Evolutionary conservation across 2,888 invertebrate genomes (phyloP), one percentile per base, ranked within the genome.

Genomic region (Bedellia somnulentella): DNA sequence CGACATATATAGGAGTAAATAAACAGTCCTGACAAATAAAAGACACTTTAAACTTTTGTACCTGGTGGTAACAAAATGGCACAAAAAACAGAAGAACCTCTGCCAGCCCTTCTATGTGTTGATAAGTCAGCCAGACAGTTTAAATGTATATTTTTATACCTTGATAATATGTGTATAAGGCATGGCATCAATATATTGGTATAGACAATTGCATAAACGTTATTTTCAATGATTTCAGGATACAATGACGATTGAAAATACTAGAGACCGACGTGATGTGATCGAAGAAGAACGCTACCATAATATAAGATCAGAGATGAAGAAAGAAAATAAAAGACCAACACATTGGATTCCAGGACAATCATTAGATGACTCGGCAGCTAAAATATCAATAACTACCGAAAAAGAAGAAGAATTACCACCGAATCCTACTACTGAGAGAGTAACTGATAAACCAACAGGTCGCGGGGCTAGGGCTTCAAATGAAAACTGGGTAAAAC

Each of bases 401-500:
- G 37, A 40, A 4, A 58, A 67, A 4, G 48, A 47, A 0, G 60
- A 60, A 30, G 60, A 66, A 29, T 32, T 59, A 15, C 52, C 57
- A 3, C 33, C 59, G 22, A 64, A 52, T 30, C 67, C 64, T 37
- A 75, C 71, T 5, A 75, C 76, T 9, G 76, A 78, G 47, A 49
- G 44, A 40, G 57, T 64, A 3, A 68, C 68, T 2, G 78, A 78
- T 29, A 75, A 66, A 50, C 80, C 80, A 14, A 78, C 77, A 2
- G 80, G 81, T 2, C 63, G 81, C 34, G 83, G 82, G 32, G 76
- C 81, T 1, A 62, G 82, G 41, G 77, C 78, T 1, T 78, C 78
- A 1, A 79, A 79, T 36, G 80, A 81, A 38, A 80, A 81, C 43
- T 83, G 82, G 82, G 67, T 80, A 9, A 81, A 82, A 44, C 63